Evolutionary conservation across 2,797 vertebrate species (phyloP), one percentile per base, ranked within the genome.

Genomic region (Emys orbicularis): DNA sequence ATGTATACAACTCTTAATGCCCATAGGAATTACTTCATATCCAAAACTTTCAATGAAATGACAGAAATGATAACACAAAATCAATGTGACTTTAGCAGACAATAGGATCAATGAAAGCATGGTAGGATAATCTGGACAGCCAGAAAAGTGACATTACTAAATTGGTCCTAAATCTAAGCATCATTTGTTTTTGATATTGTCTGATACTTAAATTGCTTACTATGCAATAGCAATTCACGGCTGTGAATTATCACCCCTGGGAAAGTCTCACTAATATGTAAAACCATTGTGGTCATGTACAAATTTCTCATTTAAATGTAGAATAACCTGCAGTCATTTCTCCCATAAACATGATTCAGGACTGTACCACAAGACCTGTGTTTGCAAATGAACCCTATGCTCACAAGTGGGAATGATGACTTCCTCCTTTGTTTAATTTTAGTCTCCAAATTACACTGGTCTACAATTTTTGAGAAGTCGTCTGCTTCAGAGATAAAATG

Each of bases 371-470:
- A 86, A 25, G 86, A 47, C 89, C 56, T 57, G 57, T 50, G 68
- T 92, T 92, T 94, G 90, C 88, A 96, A 19, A 80, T 68, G 72
- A 74, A 27, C 72, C 12, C 72, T 27, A 4, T 44, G 41, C 15
- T 47, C 72, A 15, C 19, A 76, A 29, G 47, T 47, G 41, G 37
- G 41, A 47, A 76, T 27, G 27, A 29, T 47, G 41, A 47, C 41
- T 94, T 94, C 92, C 88, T n/a, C 31, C 57, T 56, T 84, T 65
- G 95, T 96, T 90, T 96, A 95, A 93, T 96, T 95, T 92, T 96
- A 93, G 56, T 83, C 84, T 96, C 88, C 82, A 87, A 89, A 1
- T 56, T 37, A 37, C 37, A 37, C 37, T 37, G 37, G 37, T 37
- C 37, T 37, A 37, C 37, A 37, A 37, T 37, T 37, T 37, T 37